A percentile compares a stretch with the other conserved stretches of the same genome.
phyloP scores from a whole-genome alignment of 2,113 vertebrate species.

The Pionites leucogaster region DNA sequence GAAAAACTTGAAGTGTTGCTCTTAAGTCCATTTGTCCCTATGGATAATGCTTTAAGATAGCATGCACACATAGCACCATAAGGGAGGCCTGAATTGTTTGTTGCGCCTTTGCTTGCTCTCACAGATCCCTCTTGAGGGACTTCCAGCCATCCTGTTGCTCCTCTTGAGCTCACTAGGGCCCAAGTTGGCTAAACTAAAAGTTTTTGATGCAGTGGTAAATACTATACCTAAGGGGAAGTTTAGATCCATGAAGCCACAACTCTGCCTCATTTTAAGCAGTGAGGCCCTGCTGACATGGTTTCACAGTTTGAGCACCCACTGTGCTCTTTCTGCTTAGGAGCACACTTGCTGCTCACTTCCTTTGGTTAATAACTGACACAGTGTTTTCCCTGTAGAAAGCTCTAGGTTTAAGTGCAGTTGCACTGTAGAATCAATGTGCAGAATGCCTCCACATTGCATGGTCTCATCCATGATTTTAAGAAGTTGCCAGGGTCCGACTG shows the following conservation, averaged over 20 bases:
- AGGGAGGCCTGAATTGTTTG: background rate
- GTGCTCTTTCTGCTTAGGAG: background rate
- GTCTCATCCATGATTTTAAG: background rate
- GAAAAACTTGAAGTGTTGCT: background rate
- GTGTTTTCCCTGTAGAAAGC: background rate
- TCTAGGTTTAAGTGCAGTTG: background rate
- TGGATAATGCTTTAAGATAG: background rate
- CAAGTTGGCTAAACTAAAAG: background rate
- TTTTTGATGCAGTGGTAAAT: background rate
- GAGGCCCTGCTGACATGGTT: background rate
- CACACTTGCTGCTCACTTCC: background rate
- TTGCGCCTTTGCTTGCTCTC: background rate
- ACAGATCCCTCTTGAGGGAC: rapidly evolving
- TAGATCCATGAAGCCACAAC: background rate
- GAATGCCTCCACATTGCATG: rapidly evolving
- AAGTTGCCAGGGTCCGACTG: background rate
- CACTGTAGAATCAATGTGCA: background rate
- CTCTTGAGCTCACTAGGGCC: rapidly evolving
- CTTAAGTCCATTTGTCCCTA: background rate
- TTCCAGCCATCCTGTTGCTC: background rate
- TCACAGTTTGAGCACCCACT: background rate
- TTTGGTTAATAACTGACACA: background rate
- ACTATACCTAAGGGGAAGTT: background rate
- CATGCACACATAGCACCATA: rapidly evolving
- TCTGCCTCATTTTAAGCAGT: background rate